A percentile compares a stretch with the other conserved stretches of the same genome.
These are phyloP conservation scores for Cataglyphis rosenhaueri DNA, from an alignment of 2,888 invertebrate species.

Conservation along the genomic window DNA sequence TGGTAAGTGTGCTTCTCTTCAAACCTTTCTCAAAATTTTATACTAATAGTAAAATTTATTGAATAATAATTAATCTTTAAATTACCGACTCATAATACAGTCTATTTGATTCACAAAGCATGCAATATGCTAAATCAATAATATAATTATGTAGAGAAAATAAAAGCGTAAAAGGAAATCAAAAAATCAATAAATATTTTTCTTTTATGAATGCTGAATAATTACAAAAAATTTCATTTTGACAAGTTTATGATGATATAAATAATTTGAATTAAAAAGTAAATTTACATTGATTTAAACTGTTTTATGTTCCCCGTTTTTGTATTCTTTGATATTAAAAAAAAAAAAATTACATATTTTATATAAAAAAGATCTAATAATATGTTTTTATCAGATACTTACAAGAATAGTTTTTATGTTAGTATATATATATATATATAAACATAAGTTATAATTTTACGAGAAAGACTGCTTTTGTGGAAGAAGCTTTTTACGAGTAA, in stretches of 20 bases:
- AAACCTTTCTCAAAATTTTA: neutral
- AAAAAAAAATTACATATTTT: neutral
- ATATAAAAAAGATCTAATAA: neutral
- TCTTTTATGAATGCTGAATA: neutral
- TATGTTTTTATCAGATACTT: neutral
- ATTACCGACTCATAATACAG: neutral
- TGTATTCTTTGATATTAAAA: neutral
- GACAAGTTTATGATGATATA: neutral
- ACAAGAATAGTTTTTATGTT: conserved; percentile 8
- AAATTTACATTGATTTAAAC: neutral
- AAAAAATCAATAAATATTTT: neutral
- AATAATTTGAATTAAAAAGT: neutral
- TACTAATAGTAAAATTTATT: neutral
- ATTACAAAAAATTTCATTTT: neutral
- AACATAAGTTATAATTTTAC: conserved; percentile 33
- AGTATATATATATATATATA: neutral
- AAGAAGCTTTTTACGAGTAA: conserved; percentile 46
- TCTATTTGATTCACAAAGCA: neutral
- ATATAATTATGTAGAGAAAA: neutral
- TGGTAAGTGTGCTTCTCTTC: conserved; percentile 73
- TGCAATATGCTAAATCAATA: neutral
- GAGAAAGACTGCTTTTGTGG: neutral
- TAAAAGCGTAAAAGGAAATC: neutral
- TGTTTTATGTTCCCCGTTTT: neutral
- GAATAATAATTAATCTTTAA: neutral